Evolutionary conservation across 2,113 vertebrate species (phyloP), one percentile per base, ranked within the genome.

Genomic region (Gavialis gangeticus): DNA sequence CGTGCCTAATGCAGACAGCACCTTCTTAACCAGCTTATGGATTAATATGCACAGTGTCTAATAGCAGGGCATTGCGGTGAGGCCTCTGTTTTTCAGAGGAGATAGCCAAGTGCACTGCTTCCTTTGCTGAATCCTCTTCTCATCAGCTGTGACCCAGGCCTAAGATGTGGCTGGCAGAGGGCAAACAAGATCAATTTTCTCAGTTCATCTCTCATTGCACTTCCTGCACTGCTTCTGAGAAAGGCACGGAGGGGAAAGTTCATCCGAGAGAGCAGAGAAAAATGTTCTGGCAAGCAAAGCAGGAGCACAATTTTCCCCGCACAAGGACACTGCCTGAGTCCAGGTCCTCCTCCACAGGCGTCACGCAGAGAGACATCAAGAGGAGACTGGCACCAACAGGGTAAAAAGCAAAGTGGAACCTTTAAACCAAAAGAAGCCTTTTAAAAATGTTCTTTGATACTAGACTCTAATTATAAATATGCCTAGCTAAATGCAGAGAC

Each of bases 261-360:
- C n/a, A 30, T 30, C n/a, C 18, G 16, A 69, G 66, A 69, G 17
- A 30, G 10, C n/a, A 10, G n/a, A 34, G 15, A 17, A 21, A 69
- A 34, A 34, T 9, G 30, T 69, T 16, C 18, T 69, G 79, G 24
- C 6, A 75, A 73, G 59, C 56, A 55, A 62, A 66, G 8, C 8
- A 22, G 16, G 2, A 0, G 11, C 19, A 4, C n/a, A 24, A 1
- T 4, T 57, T 17, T 25, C 12, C 22, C 22, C 57, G 25, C 66
- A 57, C 22, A 6, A 55, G 46, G 19, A 27, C 28, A 37, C 17
- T n/a, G 27, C 28, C 10, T 24, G 55, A n/a, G 22, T 56, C n/a
- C 63, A 69, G 66, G 9, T 58, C 66, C 57, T 71, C n/a, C 55
- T 37, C 21, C 66, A 19, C n/a, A 58, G 34, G 21, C 22, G 25